Evolutionary conservation across 1,140 invertebrate species (phyloP).

Genomic region (Pectinophora gossypiella): DNA sequence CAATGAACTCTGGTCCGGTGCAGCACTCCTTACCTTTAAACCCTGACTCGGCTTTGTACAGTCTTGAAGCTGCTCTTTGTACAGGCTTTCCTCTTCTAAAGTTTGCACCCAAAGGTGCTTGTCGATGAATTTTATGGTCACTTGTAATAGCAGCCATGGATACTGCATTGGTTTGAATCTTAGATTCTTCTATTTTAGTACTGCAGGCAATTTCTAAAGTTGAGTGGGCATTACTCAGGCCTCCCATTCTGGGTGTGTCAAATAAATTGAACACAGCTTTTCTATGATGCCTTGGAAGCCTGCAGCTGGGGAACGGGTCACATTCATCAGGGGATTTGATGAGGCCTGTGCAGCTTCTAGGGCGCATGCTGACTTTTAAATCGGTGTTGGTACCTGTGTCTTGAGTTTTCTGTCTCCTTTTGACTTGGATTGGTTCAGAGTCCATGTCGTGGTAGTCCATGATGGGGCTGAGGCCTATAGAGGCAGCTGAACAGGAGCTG

Average conservation of each 20-base stretch:
- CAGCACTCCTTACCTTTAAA: slow-evolving; percentile 68
- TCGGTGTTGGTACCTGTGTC: slow-evolving; percentile 69
- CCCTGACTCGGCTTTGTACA: slow-evolving; percentile 78
- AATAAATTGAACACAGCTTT: slow-evolving; percentile 51
- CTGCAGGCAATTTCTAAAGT: slow-evolving; percentile 65
- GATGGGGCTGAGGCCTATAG: slow-evolving; percentile 42
- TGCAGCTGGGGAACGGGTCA: slow-evolving; percentile 63
- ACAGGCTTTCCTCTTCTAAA: slow-evolving; percentile 78
- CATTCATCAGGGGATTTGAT: slow-evolving; percentile 64
- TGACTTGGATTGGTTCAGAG: slow-evolving; percentile 22
- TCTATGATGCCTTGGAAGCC: slow-evolving; percentile 36
- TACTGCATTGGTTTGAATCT: slow-evolving; percentile 37
- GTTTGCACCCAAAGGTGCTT: slow-evolving; percentile 28
- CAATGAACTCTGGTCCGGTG: slow-evolving; percentile 84
- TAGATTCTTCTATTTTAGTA: slow-evolving; percentile 57
- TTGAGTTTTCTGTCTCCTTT: slow-evolving; percentile 33
- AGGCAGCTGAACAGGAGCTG: slow-evolving; percentile 68
- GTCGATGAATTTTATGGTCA: slow-evolving; percentile 29
- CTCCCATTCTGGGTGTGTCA: slow-evolving; percentile 55
- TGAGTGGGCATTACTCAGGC: slow-evolving; percentile 70
- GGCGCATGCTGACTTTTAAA: slow-evolving; percentile 56
- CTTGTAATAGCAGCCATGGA: slow-evolving; percentile 42
- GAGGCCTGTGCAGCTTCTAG: slow-evolving; percentile 55
- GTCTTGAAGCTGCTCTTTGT: slow-evolving; percentile 82
- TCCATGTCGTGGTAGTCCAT: slow-evolving; percentile 31